A percentile compares a stretch with the other conserved stretches of the same genome.
Evolutionary conservation across 2,113 vertebrate species (phyloP).

Genomic region (Rhegmatorhina hoffmannsi): DNA sequence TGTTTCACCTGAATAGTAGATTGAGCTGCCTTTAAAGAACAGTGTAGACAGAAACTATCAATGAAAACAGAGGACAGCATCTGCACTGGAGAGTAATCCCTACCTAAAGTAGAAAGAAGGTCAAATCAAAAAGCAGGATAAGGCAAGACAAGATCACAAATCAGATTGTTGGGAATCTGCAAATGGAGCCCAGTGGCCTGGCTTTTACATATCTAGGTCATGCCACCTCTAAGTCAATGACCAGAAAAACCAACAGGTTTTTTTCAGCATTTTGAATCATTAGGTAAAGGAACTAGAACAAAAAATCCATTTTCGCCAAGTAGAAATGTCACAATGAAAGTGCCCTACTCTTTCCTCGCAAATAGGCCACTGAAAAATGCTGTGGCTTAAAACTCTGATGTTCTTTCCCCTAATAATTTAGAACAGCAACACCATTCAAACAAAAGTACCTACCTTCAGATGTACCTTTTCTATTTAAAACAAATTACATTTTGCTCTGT

Average conservation of each 20-base stretch:
- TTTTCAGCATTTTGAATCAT: slow-evolving; percentile 9
- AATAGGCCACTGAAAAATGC: background rate
- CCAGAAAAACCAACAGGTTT: background rate
- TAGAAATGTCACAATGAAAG: background rate
- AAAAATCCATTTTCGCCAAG: background rate
- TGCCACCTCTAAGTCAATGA: background rate
- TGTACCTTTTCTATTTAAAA: background rate
- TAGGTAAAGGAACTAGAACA: background rate
- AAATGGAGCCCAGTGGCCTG: background rate
- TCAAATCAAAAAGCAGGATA: background rate
- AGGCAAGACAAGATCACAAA: background rate
- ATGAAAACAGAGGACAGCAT: background rate
- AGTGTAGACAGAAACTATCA: background rate
- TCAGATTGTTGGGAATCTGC: background rate
- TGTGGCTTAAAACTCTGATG: background rate
- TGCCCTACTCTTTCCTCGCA: background rate
- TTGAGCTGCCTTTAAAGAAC: background rate
- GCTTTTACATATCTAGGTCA: background rate
- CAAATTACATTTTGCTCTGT: background rate
- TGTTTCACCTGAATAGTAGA: background rate
- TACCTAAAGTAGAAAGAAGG: background rate
- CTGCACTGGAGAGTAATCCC: background rate
- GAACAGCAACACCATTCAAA: background rate
- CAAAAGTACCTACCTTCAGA: background rate
- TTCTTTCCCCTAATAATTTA: background rate